Evolutionary conservation across 92 coral and sea anemone species (phyloP).

Genomic region (Pocillopora meandrina): DNA sequence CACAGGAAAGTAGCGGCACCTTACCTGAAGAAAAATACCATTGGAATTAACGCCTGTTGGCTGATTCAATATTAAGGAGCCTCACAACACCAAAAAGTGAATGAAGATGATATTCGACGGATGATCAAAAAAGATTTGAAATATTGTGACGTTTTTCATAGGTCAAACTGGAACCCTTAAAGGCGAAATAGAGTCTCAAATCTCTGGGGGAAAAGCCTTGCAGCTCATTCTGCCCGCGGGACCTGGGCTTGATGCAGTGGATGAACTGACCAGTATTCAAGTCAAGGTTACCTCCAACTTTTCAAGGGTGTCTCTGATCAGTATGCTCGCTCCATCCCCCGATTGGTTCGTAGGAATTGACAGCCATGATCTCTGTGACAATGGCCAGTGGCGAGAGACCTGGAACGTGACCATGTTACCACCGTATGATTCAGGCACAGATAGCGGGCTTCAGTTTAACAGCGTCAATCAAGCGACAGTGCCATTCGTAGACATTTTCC

Average conservation of each 20-base stretch:
- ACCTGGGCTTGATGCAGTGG: not conserved
- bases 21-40: too few species aligned
- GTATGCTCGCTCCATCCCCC: constrained; percentile 55
- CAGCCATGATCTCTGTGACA: not conserved
- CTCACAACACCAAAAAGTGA: too few species aligned
- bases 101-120: too few species aligned
- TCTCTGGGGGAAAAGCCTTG: not conserved
- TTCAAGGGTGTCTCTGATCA: constrained; percentile 47
- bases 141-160: not conserved
- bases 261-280: not conserved
- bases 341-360: constrained; percentile 57
- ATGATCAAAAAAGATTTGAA: too few species aligned
- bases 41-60: too few species aligned
- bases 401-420: not conserved
- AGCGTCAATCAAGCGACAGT: not conserved
- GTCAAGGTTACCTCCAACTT: constrained; percentile 28
- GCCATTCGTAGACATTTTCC: constrained; percentile 14
- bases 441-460: constrained; percentile 9
- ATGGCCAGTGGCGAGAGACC: constrained; percentile 13
- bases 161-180: not conserved
- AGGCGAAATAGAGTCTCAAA: not conserved
- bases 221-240: not conserved
- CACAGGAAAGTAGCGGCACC: too few species aligned
- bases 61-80: too few species aligned
- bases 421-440: constrained; percentile 55